Evolutionary conservation across 2,113 vertebrate genomes (phyloP).

Genomic region (Lucifuga dentata): DNA sequence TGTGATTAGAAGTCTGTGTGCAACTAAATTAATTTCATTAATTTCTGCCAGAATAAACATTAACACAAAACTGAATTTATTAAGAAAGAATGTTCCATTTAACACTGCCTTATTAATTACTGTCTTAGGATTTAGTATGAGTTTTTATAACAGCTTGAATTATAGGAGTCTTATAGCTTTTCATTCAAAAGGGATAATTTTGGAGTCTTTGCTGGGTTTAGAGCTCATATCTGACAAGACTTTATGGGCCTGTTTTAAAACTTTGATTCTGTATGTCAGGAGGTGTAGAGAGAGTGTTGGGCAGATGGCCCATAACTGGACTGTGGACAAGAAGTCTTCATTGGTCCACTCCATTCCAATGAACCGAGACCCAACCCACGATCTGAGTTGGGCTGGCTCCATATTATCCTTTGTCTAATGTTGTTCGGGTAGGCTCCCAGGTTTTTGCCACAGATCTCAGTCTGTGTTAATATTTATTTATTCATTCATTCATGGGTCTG

Average conservation of each 20-base stretch:
- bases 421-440: no score
- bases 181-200: neutral
- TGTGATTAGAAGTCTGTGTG: slow-evolving; percentile 28
- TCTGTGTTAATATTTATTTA: no score
- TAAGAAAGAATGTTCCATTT: slow-evolving; percentile 9
- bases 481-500: no score
- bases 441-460: no score
- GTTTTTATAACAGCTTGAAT: neutral
- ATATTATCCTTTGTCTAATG: no score
- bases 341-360: no score
- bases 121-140: slow-evolving; percentile 4
- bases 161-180: neutral
- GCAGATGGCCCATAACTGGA: neutral
- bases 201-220: neutral
- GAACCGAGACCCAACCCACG: no score
- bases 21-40: slow-evolving; percentile 39
- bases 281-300: neutral
- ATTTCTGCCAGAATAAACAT: slow-evolving; percentile 47
- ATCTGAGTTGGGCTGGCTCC: no score
- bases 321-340: neutral
- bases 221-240: neutral
- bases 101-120: slow-evolving; percentile 17
- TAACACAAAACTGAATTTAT: slow-evolving; percentile 9
- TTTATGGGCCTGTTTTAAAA: neutral
- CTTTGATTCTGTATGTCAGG: neutral